Conservation (phyloP, 2,888 invertebrate species). For the Glyphotaelius pellucidus region DNA sequence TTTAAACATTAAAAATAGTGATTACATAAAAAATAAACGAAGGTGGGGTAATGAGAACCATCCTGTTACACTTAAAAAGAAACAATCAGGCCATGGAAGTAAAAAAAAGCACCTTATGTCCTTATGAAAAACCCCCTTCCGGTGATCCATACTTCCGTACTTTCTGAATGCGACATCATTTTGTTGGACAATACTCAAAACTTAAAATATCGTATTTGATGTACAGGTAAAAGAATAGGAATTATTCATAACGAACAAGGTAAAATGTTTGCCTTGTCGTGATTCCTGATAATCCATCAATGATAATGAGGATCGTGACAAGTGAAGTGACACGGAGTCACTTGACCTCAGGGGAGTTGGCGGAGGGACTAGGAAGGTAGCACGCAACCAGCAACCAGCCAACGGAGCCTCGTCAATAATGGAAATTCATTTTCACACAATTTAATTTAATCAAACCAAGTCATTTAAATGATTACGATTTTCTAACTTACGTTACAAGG, state of each 20-base stretch:
- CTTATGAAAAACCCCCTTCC: too few relatives aligned
- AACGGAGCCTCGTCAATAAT: not conserved
- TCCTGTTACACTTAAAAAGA: too few relatives aligned
- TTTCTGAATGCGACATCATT: not conserved
- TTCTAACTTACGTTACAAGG: not conserved
- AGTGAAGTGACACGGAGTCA: not conserved
- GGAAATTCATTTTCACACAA: not conserved
- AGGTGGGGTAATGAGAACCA: too few relatives aligned
- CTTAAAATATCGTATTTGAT: not conserved
- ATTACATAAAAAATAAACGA: too few relatives aligned
- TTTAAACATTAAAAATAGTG: too few relatives aligned
- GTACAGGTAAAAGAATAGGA: not conserved
- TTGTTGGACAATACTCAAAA: not conserved
- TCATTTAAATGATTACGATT: not conserved
- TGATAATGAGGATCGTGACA: not conserved
- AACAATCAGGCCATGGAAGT: too few relatives aligned
- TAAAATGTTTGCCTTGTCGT: not conserved
- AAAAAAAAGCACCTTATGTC: too few relatives aligned
- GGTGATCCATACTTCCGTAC: too few relatives aligned
- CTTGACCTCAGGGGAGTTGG: not conserved
- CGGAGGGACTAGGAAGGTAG: not conserved
- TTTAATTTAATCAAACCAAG: not conserved
- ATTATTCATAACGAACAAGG: not conserved
- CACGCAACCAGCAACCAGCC: not conserved
- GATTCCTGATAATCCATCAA: not conserved